A percentile compares a stretch with the other conserved stretches of the same genome.
Conservation (phyloP, 2,888 invertebrate genomes). For the Eumerus sabulonum region DNA sequence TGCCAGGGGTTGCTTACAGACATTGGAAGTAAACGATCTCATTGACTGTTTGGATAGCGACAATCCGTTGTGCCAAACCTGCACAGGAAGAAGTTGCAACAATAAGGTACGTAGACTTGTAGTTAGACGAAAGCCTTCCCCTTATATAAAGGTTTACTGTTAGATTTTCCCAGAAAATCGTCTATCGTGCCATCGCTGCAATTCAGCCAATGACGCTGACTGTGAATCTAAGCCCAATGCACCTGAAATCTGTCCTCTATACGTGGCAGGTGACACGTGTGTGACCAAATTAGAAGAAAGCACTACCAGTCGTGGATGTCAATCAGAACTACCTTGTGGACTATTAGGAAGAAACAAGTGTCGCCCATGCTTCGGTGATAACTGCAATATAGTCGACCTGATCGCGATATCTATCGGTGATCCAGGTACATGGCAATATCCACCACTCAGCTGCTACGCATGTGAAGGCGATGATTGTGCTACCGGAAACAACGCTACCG, state of each 20-base stretch:
- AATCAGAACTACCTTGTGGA: slow-evolving; percentile 67
- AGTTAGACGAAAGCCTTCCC: background rate
- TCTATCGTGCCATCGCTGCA: slow-evolving; percentile 70
- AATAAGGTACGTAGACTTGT: slow-evolving; percentile 2
- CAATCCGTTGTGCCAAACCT: slow-evolving; percentile 58
- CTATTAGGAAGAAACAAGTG: slow-evolving; percentile 58
- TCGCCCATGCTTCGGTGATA: slow-evolving; percentile 39
- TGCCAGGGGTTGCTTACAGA: slow-evolving; percentile 69
- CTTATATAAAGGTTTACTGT: too few species aligned
- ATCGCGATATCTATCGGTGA: slow-evolving; percentile 55
- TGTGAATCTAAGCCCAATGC: slow-evolving; percentile 64
- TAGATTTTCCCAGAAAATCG: slow-evolving; percentile 68
- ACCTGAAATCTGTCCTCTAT: slow-evolving; percentile 64
- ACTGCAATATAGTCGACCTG: slow-evolving; percentile 68
- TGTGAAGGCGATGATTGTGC: slow-evolving; percentile 69
- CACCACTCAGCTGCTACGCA: slow-evolving; percentile 70
- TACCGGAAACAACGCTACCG: background rate
- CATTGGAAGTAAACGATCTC: slow-evolving; percentile 57
- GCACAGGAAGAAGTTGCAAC: slow-evolving; percentile 68
- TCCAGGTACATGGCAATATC: slow-evolving; percentile 68
- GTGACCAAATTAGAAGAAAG: slow-evolving; percentile 65
- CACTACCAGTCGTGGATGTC: slow-evolving; percentile 70
- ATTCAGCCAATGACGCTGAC: slow-evolving; percentile 50
- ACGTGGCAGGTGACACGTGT: slow-evolving; percentile 64
- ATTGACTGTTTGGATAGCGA: slow-evolving; percentile 59